Evolutionary conservation across 2,797 vertebrate species (phyloP), one percentile per base, ranked within the genome.

Genomic region (Anomalospiza imberbis): DNA sequence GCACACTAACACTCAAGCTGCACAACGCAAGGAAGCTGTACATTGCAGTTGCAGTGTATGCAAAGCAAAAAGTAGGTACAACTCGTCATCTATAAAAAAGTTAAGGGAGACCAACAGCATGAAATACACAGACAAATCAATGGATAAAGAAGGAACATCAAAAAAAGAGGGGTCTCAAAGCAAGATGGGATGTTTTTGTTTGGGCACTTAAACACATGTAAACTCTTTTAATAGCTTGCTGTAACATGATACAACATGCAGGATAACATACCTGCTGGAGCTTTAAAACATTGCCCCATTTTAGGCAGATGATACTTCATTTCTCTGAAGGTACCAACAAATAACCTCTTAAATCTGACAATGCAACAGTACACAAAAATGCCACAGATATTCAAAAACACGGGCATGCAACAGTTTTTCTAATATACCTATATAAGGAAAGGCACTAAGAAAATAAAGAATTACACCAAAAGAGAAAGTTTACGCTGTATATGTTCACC

Each of bases 41-140:
- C 13, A 7, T 0, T 38, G 55, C 51, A 82, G 9, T 3, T 54
- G 32, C 14, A 79, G 14, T 0, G 14, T 21, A 76, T 2, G 14
- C 26, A 24, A 74, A 48, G 6, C 6, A 58, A 82, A 20, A 73
- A 50, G 16, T 1, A 48, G 5, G 28, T 24, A 84, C 2, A 81
- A 32, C 3, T 51, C 6, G 5, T 57, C n/a, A 40, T 40, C 34
- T 45, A 7, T 28, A 13, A 71, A 74, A 9, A 58, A 20, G 16
- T n/a, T 66, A 32, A 58, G 45, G 34, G 10, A 47, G 16, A 61
- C 19, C 9, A 45, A 55, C 25, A 58, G 8, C 40, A 54, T 31
- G 32, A 81, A 84, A 80, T 18, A 80, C 11, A 44, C 5, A 80
- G 32, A 58, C 6, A 75, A 81, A 85, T 25, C 25, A 62, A 36